Base-by-base conservation (phyloP, 1,140 invertebrate species). In the Anthonomus grandis region DNA sequence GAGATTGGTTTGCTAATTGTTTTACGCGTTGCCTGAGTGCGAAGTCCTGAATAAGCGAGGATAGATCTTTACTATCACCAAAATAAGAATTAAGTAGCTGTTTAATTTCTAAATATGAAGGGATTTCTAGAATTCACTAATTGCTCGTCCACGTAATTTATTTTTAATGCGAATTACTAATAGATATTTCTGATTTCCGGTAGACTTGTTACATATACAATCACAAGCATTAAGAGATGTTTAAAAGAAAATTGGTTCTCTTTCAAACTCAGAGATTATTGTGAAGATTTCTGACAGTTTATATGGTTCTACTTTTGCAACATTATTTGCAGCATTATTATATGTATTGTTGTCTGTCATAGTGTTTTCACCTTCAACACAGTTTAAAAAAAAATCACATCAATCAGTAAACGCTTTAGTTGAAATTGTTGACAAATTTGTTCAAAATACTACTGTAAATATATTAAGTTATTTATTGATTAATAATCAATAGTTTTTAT, bases 261-360 rank as follows among this genome's bases (percentile, higher is more conserved):
- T 46, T 15, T 57, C 46, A 49, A 39, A 57, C 12, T 57, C 54
- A 21, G 54, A 46, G 17, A 57, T 25, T 4, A 57, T 13, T n/a
- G 54, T 49, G 37, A 48, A 57, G 12, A 57, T 24, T 49, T 57
- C 54, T 12, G 8, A 10, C 8, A 56, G 21, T 47, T 37, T 49
- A 27, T 57, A 57, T 4, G 45, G 42, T 55, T 53, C 50, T 15
- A 44, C n/a, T n/a, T n/a, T n/a, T n/a, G n/a, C n/a, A n/a, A n/a
- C n/a, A n/a, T n/a, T n/a, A n/a, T n/a, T n/a, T n/a, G n/a, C n/a
- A n/a, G n/a, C n/a, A n/a, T n/a, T n/a, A n/a, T n/a, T n/a, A n/a
- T n/a, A n/a, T n/a, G n/a, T n/a, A n/a, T n/a, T n/a, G n/a, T n/a
- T n/a, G n/a, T n/a, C n/a, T n/a, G n/a, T n/a, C n/a, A n/a, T n/a